These are phyloP conservation scores for Scartelaos histophorus DNA, from an alignment of 2,113 vertebrate species.

Conservation along the genomic window DNA sequence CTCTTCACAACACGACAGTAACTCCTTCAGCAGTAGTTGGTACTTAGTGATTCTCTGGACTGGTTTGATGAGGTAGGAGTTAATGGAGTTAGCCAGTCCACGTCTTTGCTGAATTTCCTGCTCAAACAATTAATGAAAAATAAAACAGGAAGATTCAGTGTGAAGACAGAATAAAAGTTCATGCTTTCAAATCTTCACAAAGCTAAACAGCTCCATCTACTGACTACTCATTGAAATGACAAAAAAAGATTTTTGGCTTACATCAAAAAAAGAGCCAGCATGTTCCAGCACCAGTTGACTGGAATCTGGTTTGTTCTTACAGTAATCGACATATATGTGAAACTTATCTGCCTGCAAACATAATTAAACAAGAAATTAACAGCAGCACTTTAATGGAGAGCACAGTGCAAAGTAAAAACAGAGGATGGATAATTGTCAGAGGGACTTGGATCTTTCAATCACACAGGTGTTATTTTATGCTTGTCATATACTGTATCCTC, in stretches of 20 bases:
- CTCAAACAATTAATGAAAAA: neutral
- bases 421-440: too few relatives aligned
- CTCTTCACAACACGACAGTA: slow-evolving; percentile 97
- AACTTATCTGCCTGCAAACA: slow-evolving; percentile 93
- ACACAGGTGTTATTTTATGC: neutral
- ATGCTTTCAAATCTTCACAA: neutral
- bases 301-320: slow-evolving; percentile 99
- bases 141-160: neutral
- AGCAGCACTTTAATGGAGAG: too few relatives aligned
- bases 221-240: slow-evolving; percentile 20
- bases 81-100: slow-evolving; percentile 94
- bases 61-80: slow-evolving; percentile 98
- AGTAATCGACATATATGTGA: slow-evolving; percentile 98
- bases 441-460: too few relatives aligned
- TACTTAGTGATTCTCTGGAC: slow-evolving; percentile 92
- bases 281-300: slow-evolving; percentile 97
- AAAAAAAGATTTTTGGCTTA: slow-evolving; percentile 75
- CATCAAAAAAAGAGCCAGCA: slow-evolving; percentile 94
- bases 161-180: neutral
- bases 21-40: slow-evolving; percentile 66
- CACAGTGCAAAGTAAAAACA: too few relatives aligned
- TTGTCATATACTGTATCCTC: neutral
- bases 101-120: slow-evolving; percentile 98
- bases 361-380: neutral
- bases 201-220: slow-evolving; percentile 47